Evolutionary conservation across 2,797 vertebrate genomes (phyloP).

Genomic region (Alcedo atthis): DNA sequence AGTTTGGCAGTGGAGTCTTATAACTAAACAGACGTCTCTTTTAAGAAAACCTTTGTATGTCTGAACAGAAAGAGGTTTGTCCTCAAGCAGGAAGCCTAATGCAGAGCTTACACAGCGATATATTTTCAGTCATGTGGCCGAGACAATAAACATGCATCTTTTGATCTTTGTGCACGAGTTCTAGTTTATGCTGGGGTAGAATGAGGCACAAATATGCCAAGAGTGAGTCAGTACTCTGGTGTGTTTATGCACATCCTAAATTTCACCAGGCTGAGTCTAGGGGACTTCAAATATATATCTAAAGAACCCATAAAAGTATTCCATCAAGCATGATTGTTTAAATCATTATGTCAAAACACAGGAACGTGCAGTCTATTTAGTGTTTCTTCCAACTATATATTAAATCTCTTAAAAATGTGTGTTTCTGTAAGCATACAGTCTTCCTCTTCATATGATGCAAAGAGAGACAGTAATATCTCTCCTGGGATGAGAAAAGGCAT

Average conservation of each 20-base stretch:
- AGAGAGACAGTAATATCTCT: slow-evolving; percentile 40
- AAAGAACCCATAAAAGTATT: slow-evolving; percentile 73
- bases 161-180: slow-evolving; percentile 67
- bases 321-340: slow-evolving; percentile 68
- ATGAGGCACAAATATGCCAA: slow-evolving; percentile 72
- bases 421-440: slow-evolving; percentile 45
- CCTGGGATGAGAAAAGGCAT: background rate
- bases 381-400: slow-evolving; percentile 63
- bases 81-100: slow-evolving; percentile 69
- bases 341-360: slow-evolving; percentile 74
- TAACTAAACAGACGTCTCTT: slow-evolving; percentile 58
- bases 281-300: slow-evolving; percentile 76
- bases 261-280: slow-evolving; percentile 71
- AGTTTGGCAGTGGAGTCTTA: slow-evolving; percentile 3
- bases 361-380: slow-evolving; percentile 64
- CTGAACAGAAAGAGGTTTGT: slow-evolving; percentile 78
- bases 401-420: slow-evolving; percentile 55
- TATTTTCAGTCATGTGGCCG: slow-evolving; percentile 70
- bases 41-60: slow-evolving; percentile 61
- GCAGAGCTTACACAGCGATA: slow-evolving; percentile 44
- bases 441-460: slow-evolving; percentile 4
- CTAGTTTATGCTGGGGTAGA: slow-evolving; percentile 57
- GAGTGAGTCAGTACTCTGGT: slow-evolving; percentile 66
- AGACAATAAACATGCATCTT: slow-evolving; percentile 77
- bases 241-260: slow-evolving; percentile 72